A percentile compares a stretch with the other conserved stretches of the same genome.
Evolutionary conservation across 1,140 invertebrate species (phyloP).

Genomic region (Caenorhabditis inopinata): DNA sequence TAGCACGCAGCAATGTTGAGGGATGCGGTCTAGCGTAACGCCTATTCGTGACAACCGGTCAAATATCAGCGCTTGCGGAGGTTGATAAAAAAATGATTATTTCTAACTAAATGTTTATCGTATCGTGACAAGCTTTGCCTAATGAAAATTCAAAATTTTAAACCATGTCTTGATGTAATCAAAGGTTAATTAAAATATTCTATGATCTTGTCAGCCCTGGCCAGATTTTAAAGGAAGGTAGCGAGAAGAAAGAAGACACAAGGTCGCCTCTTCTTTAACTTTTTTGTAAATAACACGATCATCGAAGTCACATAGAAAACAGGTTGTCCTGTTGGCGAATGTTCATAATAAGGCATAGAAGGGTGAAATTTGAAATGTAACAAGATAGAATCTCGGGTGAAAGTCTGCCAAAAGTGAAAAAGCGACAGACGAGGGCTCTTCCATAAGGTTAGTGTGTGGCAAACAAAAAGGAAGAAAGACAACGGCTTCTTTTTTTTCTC

Average conservation of each 20-base stretch:
- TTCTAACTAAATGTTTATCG: no score
- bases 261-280: slow-evolving; percentile 8
- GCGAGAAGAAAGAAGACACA: not conserved
- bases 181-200: not conserved
- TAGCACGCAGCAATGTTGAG: slow-evolving; percentile 18
- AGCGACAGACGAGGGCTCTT: not conserved
- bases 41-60: not conserved
- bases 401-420: slow-evolving; percentile 15
- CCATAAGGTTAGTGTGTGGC: not conserved
- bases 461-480: not conserved
- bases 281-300: slow-evolving; percentile 30
- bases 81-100: no score
- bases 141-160: no score
- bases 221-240: slow-evolving; percentile 1
- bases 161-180: not conserved
- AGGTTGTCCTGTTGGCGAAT: not conserved
- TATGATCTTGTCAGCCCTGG: not conserved
- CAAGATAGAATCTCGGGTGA: slow-evolving; percentile 26
- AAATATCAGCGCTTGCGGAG: no score
- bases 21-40: not conserved
- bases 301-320: slow-evolving; percentile 22
- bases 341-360: not conserved
- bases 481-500: slow-evolving; percentile 8
- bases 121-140: not conserved
- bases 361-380: slow-evolving; percentile 15